These are phyloP conservation scores for Clistopyga incitator DNA, from an alignment of 2,888 invertebrate genomes.

Conservation along the genomic window DNA sequence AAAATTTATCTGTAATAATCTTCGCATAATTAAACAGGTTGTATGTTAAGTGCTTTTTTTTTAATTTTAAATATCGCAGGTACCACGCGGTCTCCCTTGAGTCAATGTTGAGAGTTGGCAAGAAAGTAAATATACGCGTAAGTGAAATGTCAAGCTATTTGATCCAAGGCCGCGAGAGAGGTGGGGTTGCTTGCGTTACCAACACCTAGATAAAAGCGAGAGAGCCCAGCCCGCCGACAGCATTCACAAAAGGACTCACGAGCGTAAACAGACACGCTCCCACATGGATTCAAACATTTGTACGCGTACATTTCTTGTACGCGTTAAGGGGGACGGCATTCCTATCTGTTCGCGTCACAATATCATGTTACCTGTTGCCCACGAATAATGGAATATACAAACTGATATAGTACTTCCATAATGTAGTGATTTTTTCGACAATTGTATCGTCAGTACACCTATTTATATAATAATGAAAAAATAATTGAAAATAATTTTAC, in stretches of 20 bases:
- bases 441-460: neutral
- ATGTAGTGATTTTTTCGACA: neutral
- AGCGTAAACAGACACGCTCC: slow-evolving; percentile 55
- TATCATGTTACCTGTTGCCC: slow-evolving; percentile 68
- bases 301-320: slow-evolving; percentile 49
- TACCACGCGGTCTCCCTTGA: slow-evolving; percentile 2
- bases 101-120: slow-evolving; percentile 44
- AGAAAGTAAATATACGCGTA: slow-evolving; percentile 65
- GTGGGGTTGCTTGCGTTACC: slow-evolving; percentile 70
- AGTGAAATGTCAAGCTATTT: slow-evolving; percentile 80
- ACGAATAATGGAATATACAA: slow-evolving; percentile 46
- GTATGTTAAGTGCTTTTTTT: neutral
- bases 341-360: slow-evolving; percentile 74
- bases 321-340: slow-evolving; percentile 72
- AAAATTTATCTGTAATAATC: too few relatives aligned
- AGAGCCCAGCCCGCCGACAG: slow-evolving; percentile 46
- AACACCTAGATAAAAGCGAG: slow-evolving; percentile 49
- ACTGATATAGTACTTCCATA: slow-evolving; percentile 23
- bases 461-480: neutral
- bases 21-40: too few relatives aligned
- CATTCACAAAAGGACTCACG: slow-evolving; percentile 57
- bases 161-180: slow-evolving; percentile 77
- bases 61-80: neutral
- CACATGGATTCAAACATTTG: slow-evolving; percentile 47
- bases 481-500: too few relatives aligned